Evolutionary conservation across 2,113 vertebrate genomes (phyloP), one percentile per base, ranked within the genome.

Genomic region (Suncus etruscus): DNA sequence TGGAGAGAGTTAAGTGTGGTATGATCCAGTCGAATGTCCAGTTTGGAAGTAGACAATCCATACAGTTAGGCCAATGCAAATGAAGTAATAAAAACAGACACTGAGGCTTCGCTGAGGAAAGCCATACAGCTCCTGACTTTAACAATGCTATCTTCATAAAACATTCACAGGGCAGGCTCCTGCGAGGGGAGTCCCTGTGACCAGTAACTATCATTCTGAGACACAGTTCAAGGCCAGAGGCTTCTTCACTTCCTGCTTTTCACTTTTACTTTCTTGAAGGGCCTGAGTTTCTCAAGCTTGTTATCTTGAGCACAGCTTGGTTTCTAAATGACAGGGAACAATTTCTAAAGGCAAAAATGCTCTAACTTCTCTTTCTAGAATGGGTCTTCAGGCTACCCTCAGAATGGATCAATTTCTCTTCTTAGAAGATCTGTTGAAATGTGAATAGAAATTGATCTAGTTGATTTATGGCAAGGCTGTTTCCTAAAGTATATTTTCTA

Each of bases 291-390:
- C 87, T 93, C 91, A 54, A 72, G 54, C 79, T 84, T 70, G 15
- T 54, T 69, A 51, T 73, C 79, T 88, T 45, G 20, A 63, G 51
- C 61, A 69, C 29, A 75, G 65, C 58, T 77, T 54, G 81, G 81
- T 89, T 95, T 91, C 94, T 84, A 90, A 93, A 94, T 83, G 90
- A 93, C 81, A 83, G 81, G 66, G 8, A 81, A 31, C 50, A 27
- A 69, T 76, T 77, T 85, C 85, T 68, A 47, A 31, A 69, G 70
- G 61, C 70, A 88, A 87, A 70, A 66, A 66, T 27, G 31, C 39
- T 86, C 85, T 51, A 50, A 72, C 84, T 88, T 87, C 94, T 78
- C 47, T 70, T 92, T 85, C 93, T 93, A 78, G 31, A 75, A 76
- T 10, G 48, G 65, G 58, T 69, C 85, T 79, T 32, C 11, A 14